Evolutionary conservation across 64 coral and sea anemone species (phyloP), one percentile per base, ranked within the genome.

Genomic region (Orbicella faveolata): DNA sequence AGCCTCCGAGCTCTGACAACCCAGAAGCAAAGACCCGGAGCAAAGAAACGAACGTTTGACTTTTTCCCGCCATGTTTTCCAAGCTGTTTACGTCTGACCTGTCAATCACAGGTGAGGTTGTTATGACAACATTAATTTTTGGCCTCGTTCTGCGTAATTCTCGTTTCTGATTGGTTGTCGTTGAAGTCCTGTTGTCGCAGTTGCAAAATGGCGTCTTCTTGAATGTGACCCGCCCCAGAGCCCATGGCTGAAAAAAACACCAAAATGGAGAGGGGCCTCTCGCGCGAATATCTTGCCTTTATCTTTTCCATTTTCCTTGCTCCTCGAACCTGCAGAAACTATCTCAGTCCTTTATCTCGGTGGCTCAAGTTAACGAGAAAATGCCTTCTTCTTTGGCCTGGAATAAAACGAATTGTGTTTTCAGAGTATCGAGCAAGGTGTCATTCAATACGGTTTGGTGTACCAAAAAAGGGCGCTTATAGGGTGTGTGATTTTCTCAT

Each of bases 401-500:
- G 90, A 96, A 93, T 93, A 96, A 96, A 96, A 84, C 83, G 88
- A 94, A 84, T 93, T 88, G 80, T 88, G 75, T 75, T 90, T 94
- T 93, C 87, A 74, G 79, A 85, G 92, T 78, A 63, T 90, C 91
- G 92, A 96, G 95, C 95, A 96, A 96, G 94, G 95, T 96, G 95
- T 96, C 95, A 96, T 96, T 96, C 95, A 96, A 96, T 96, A 96
- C 95, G 89, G 93, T 96, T 96, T 96, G 92, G 92, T 91, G 91
- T 90, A 94, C 95, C 95, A 96, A 96, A 96, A 96, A 96, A 96
- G 95, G 95, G 88, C 89, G 92, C 95, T 96, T 93, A 94, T 90
- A 93, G 95, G 95, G 95, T 96, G 95, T 96, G 95, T 90, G 95
- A 96, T 88, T 94, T 94, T 96, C 90, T 93, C 95, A 96, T 96